phyloP scores from a whole-genome alignment of 2,797 vertebrate species.

The Craterocephalus amniculus region DNA sequence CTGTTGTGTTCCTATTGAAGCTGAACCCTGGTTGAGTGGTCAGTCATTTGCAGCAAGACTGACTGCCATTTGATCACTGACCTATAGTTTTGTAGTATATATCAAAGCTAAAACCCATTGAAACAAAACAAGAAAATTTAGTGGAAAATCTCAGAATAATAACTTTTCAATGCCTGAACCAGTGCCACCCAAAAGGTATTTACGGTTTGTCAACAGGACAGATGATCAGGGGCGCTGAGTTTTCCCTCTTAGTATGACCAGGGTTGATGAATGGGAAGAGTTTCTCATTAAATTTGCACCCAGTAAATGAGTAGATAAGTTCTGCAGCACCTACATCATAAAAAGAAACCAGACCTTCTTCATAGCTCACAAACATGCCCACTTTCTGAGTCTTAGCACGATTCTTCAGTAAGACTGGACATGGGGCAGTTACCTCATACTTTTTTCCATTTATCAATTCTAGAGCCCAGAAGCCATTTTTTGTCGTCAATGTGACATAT shows the following conservation, averaged over 20 bases:
- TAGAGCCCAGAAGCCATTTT: constrained; percentile 7
- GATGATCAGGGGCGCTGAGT: constrained; percentile 11
- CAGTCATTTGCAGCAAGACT: too few relatives aligned
- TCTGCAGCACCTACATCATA: constrained; percentile 6
- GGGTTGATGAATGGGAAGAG: constrained; percentile 17
- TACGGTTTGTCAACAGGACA: not conserved
- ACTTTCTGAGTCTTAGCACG: not conserved
- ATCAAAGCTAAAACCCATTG: too few relatives aligned
- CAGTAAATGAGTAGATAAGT: constrained; percentile 1
- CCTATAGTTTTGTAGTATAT: too few relatives aligned
- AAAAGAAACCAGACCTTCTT: constrained; percentile 11
- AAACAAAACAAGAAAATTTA: too few relatives aligned
- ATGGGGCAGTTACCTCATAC: not conserved
- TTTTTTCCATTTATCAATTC: not conserved
- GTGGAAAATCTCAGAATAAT: too few relatives aligned
- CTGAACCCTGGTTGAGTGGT: too few relatives aligned
- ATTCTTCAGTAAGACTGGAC: not conserved
- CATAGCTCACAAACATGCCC: constrained; percentile 22
- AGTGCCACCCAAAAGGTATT: too few relatives aligned
- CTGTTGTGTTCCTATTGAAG: too few relatives aligned
- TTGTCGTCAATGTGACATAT: not conserved
- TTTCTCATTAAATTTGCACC: constrained; percentile 6
- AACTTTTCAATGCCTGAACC: too few relatives aligned
- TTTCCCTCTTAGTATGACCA: constrained; percentile 1
- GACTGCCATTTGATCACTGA: too few relatives aligned